These are phyloP conservation scores for Neoaliturus tenellus DNA, from an alignment of 2,888 invertebrate genomes.

Conservation along the genomic window DNA sequence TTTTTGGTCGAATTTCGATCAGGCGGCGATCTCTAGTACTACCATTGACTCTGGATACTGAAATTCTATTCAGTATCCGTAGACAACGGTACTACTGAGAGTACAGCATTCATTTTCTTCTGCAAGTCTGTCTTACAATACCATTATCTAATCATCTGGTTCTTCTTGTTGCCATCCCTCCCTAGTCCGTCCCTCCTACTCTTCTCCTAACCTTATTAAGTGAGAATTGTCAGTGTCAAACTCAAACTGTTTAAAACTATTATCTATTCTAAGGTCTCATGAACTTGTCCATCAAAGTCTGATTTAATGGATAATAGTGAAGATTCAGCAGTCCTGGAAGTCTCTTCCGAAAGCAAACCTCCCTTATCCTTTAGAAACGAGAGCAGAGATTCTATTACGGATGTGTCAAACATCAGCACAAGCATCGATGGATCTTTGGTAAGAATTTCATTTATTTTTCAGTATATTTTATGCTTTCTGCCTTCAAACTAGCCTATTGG, in stretches of 20 bases:
- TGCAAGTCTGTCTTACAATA: too few relatives aligned
- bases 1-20: too few relatives aligned
- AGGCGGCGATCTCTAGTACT: too few relatives aligned
- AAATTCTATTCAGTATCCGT: too few relatives aligned
- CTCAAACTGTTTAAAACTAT: too few relatives aligned
- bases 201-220: constrained; percentile 24
- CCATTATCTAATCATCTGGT: too few relatives aligned
- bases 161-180: background rate
- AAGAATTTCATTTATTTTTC: background rate
- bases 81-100: too few relatives aligned
- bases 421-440: constrained; percentile 61
- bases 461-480: constrained; percentile 66
- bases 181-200: background rate
- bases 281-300: background rate
- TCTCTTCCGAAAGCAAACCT: constrained; percentile 59
- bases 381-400: constrained; percentile 57
- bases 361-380: constrained; percentile 51
- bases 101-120: too few relatives aligned
- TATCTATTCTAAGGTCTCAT: background rate
- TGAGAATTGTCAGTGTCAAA: background rate
- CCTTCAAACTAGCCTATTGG: constrained; percentile 72
- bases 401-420: constrained; percentile 60
- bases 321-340: constrained; percentile 60
- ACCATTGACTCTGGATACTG: too few relatives aligned
- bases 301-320: constrained; percentile 58